Evolutionary conservation across 2,797 vertebrate genomes (phyloP), one percentile per base, ranked within the genome.

Genomic region (Enteromius afrohamiltoni): DNA sequence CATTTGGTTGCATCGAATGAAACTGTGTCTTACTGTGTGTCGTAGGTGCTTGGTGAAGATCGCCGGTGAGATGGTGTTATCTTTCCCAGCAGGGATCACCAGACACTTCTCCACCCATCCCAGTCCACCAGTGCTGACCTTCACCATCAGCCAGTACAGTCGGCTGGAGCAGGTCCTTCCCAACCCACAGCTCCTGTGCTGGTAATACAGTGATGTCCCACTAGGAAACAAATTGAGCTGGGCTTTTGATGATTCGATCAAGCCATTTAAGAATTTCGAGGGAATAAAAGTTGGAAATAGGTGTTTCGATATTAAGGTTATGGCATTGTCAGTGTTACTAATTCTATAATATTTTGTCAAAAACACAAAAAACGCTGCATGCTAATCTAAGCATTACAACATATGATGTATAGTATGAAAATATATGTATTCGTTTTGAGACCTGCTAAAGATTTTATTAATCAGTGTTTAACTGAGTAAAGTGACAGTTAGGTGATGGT

Each of bases 111-210:
- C 97, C 86, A 97, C 94, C 91, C 97, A 98, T 88, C 96, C 97
- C 0, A 89, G 94, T 45, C 97, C 97, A 1, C 96, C 98, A 0
- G 91, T 96, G 85, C 96, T 99, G 90, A 97, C 96, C 81, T 99
- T 99, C 87, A 96, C 95, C 1, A 97, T 99, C 92, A 95, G 96
- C 88, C 99, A 97, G 93, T 99, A 95, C 94, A 95, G 89, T 93
- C 91, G 95, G 83, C 95, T 99, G 93, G 97, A 99, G 93, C 98
- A 99, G 64, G 96, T 99, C 89, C 96, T 99, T 89, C 98, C 98
- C 88, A 99, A 99, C 87, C 98, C 98, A 8, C 98, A 99, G 93
- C 96, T 99, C 83, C 95, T 99, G 88, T 98, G 97, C 96, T 98
- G 98, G 98, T 99, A 93, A 94, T 51, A 55, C 55, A 62, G 29